Conservation (phyloP, 2,113 vertebrate genomes). For the Siniperca knerii region DNA sequence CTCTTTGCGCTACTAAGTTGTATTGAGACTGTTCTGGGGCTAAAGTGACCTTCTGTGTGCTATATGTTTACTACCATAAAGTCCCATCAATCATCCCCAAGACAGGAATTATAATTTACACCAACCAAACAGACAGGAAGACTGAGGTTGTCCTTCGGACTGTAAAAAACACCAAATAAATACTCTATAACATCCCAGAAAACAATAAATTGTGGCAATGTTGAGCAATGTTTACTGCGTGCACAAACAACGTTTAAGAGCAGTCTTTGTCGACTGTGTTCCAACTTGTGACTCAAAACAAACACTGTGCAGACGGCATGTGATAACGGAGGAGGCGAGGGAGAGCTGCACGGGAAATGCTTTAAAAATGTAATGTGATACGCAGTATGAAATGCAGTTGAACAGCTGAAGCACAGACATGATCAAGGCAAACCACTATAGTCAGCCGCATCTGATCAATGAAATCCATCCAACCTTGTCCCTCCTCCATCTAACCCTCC, state of each 20-base stretch:
- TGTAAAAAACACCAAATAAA: slow-evolving; percentile 21
- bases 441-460: slow-evolving; percentile 57
- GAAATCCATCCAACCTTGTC: slow-evolving; percentile 43
- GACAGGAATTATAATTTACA: slow-evolving; percentile 28
- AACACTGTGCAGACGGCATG: slow-evolving; percentile 37
- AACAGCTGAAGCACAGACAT: slow-evolving; percentile 21
- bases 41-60: neutral
- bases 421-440: slow-evolving; percentile 42
- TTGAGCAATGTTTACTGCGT: neutral
- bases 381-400: neutral
- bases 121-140: slow-evolving; percentile 4
- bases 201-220: neutral
- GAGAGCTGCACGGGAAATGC: slow-evolving; percentile 18
- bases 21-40: neutral
- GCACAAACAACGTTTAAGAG: slow-evolving; percentile 29
- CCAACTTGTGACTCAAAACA: slow-evolving; percentile 33
- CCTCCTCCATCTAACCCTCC: slow-evolving; percentile 23
- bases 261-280: slow-evolving; percentile 15
- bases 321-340: slow-evolving; percentile 23
- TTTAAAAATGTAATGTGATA: slow-evolving; percentile 28
- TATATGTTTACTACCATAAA: slow-evolving; percentile 10
- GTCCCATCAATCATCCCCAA: slow-evolving; percentile 13
- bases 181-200: slow-evolving; percentile 4
- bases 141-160: neutral
- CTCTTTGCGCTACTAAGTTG: neutral